A percentile compares a stretch with the other conserved stretches of the same genome.
These are phyloP conservation scores for Sylvia borin DNA, from an alignment of 2,797 vertebrate species.

Conservation along the genomic window DNA sequence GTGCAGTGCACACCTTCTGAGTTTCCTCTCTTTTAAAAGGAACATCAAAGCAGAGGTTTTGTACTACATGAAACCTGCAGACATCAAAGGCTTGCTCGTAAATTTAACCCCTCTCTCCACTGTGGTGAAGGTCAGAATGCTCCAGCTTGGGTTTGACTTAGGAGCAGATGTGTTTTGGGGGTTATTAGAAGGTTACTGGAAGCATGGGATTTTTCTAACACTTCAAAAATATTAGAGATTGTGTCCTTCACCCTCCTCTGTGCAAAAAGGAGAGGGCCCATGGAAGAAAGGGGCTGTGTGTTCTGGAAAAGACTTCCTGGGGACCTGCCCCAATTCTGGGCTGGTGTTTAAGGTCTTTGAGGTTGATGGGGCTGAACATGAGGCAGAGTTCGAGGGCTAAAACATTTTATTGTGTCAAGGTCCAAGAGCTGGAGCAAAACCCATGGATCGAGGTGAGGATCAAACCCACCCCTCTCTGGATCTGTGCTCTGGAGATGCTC, in stretches of 20 bases:
- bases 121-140: neutral
- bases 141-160: neutral
- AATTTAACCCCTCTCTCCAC: neutral
- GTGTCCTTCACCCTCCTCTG: neutral
- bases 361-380: rapidly evolving
- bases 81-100: slow-evolving; percentile 32
- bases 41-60: slow-evolving; percentile 40
- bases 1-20: neutral
- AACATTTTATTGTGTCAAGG: neutral
- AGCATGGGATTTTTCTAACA: neutral
- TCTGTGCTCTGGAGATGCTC: neutral
- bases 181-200: neutral
- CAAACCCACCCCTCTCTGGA: neutral
- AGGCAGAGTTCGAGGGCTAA: neutral
- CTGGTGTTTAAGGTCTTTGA: neutral
- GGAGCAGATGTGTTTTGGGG: neutral
- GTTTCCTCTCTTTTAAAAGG: neutral
- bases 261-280: neutral
- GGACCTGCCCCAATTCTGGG: neutral
- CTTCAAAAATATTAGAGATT: neutral
- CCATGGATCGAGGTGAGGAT: neutral
- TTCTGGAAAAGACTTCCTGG: neutral
- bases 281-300: neutral
- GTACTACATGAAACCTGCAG: neutral
- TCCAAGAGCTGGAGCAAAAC: neutral